Base-by-base conservation (phyloP, 1,140 invertebrate species). In the Achatina immaculata region DNA sequence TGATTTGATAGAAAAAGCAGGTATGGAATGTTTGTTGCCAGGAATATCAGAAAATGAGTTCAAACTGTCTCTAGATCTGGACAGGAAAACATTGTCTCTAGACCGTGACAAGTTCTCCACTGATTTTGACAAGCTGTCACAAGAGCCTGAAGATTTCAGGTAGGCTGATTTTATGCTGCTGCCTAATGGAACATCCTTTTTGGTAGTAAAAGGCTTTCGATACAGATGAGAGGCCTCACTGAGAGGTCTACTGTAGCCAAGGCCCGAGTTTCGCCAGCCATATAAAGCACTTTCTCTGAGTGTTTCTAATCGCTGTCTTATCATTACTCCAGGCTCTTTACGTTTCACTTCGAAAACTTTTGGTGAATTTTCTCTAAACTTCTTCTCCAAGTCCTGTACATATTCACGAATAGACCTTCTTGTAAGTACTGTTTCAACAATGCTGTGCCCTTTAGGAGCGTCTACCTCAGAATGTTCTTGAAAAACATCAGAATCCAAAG, bases 341-440 rank as follows among this genome's bases (percentile, higher is more conserved):
- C 80, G 80, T 62, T 79, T 82, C 0, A 86, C 86, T 71, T 83
- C 86, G 16, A 76, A 69, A 34, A 83, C 74, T 51, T 74, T 71
- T 55, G 83, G 80, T 31, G 75, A 43, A 28, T 74, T 82, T 34
- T 81, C 80, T 66, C 81, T 82, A 31, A 80, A 74, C 69, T 83
- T 84, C 40, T 88, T 83, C 78, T 88, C 87, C 16, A 88, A 48
- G 45, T 81, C 72, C 81, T 87, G 84, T 9, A 88, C 85, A 83
- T 83, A 85, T 36, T 85, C 85, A 58, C 83, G 83, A 48, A 88
- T 86, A 19, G 85, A 82, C n/a, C 72, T 80, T 58, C 34, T 58
- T 42, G 81, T 11, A 34, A 78, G 9, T 6, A 43, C 7, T 43
- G 74, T n/a, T 36, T 31, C 40, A 36, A 42, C 11, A 71, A 38